Conservation (phyloP, 2,888 invertebrate species). For the Heteromyza rotundicornis region DNA sequence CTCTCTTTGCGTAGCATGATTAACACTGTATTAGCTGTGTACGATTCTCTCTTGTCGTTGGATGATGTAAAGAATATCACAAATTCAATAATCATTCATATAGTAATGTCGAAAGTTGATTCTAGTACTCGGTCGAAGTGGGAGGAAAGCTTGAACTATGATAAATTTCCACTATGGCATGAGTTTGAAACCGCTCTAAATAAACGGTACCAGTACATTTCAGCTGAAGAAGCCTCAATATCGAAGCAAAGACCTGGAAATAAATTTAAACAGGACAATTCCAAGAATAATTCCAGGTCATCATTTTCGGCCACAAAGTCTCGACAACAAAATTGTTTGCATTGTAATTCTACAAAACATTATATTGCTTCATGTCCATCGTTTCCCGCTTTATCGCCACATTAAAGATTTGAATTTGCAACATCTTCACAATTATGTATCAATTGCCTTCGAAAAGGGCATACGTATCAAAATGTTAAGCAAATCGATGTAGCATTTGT, state of each 20-base stretch:
- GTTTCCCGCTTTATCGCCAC: neutral
- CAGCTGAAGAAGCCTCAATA: neutral
- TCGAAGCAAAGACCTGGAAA: neutral
- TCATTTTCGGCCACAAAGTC: neutral
- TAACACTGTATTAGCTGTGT: neutral
- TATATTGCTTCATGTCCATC: constrained; percentile 1
- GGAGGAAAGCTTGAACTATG: neutral
- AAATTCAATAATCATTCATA: constrained; percentile 3
- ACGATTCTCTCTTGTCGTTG: constrained; percentile 3
- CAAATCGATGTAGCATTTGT: neutral
- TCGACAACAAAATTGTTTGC: neutral
- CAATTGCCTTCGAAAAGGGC: constrained; percentile 13
- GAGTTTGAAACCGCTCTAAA: neutral
- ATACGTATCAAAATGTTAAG: constrained; percentile 5
- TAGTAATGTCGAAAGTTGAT: neutral
- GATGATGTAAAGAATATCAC: constrained; percentile 2
- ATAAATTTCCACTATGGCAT: neutral
- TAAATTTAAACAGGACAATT: too few species aligned
- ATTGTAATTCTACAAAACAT: constrained; percentile 5
- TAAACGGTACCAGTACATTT: neutral
- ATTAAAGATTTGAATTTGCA: constrained; percentile 10
- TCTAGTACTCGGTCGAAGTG: neutral
- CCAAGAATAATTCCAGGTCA: too few species aligned
- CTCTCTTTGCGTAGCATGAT: neutral
- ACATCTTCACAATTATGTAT: constrained; percentile 12